These are phyloP conservation scores for Blomia tropicalis DNA, from an alignment of 2,888 invertebrate genomes.

Conservation along the genomic window DNA sequence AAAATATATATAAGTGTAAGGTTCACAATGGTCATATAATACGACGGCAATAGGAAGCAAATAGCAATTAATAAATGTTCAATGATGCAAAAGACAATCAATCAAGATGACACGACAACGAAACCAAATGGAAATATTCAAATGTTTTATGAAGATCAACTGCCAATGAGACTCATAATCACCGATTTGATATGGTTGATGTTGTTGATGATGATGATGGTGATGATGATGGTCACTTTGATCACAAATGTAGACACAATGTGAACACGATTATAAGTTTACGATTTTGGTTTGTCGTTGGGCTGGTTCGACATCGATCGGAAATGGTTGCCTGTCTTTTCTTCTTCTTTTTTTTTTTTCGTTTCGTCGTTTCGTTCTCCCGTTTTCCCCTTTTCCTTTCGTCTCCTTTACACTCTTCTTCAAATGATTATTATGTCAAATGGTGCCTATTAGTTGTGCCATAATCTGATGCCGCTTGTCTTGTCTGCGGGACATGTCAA, in stretches of 20 bases:
- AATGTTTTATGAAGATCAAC: no score
- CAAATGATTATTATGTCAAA: not conserved
- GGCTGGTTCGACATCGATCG: not conserved
- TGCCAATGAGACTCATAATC: not conserved
- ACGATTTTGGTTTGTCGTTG: no score
- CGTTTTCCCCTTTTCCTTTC: no score
- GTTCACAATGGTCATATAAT: not conserved
- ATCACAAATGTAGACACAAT: no score
- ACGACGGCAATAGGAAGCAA: not conserved
- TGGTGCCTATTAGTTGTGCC: not conserved
- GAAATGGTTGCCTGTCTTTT: not conserved
- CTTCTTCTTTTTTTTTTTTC: no score
- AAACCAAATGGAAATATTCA: no score
- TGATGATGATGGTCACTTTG: not conserved
- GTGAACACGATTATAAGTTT: no score
- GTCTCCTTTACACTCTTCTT: no score
- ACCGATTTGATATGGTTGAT: not conserved
- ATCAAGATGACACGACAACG: not conserved
- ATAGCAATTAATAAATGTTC: constrained; percentile 11
- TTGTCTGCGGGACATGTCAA: constrained; percentile 11
- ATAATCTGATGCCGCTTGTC: constrained; percentile 4
- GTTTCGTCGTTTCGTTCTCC: no score
- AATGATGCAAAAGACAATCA: not conserved
- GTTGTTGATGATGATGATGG: not conserved
- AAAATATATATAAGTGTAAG: no score